phyloP scores from a whole-genome alignment of 2,888 invertebrate species.

The Lathronympha strigana region DNA sequence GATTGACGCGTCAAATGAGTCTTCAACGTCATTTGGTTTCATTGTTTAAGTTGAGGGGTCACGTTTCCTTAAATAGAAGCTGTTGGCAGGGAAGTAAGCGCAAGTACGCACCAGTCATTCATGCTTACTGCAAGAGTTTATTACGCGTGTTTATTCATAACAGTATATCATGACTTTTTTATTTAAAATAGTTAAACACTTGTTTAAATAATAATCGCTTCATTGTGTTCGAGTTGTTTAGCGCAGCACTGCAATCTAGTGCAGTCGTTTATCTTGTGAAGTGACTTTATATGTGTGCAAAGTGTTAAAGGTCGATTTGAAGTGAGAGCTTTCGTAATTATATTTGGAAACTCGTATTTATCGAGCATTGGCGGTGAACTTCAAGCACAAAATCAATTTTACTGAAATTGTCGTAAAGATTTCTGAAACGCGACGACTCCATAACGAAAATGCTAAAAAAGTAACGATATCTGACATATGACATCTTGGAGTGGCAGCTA shows the following conservation, averaged over 20 bases:
- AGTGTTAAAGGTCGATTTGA: neutral
- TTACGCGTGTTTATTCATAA: neutral
- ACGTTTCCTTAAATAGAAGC: constrained; percentile 7
- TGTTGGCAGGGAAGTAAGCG: neutral
- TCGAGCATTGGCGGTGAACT: neutral
- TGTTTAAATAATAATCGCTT: constrained; percentile 28
- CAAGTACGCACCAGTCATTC: neutral
- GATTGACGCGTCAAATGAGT: constrained; percentile 4
- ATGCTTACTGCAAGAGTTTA: neutral
- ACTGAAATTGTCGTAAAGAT: neutral
- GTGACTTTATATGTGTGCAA: neutral
- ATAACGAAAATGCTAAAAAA: neutral
- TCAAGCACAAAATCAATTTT: neutral
- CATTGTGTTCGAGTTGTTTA: constrained; percentile 7
- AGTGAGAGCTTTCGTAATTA: neutral
- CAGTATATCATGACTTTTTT: neutral
- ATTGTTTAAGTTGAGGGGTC: constrained; percentile 5
- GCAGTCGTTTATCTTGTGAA: neutral
- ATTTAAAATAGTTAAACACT: constrained; percentile 2
- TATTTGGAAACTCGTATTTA: neutral
- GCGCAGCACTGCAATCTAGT: neutral
- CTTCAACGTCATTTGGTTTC: constrained; percentile 4
- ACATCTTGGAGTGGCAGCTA: constrained; percentile 14
- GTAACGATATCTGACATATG: neutral
- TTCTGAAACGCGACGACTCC: neutral